Percentiles rank a stretch among this genome's conserved stretches.
Conservation (phyloP, 2,797 vertebrate species). For the Tenualosa thibaudeaui region DNA sequence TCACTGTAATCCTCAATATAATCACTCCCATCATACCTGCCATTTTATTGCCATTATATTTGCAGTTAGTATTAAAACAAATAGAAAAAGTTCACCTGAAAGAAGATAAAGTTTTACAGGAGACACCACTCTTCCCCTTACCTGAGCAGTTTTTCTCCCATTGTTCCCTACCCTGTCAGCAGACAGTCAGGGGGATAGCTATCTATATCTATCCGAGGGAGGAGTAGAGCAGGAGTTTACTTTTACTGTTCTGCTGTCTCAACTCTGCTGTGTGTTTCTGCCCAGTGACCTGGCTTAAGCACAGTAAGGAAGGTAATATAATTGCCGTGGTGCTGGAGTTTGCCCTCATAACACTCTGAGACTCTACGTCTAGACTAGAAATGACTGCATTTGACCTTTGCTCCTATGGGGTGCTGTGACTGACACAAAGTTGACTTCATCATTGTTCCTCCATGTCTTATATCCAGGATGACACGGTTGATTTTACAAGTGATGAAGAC, state of each 20-base stretch:
- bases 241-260: neutral
- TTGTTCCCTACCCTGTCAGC: neutral
- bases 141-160: neutral
- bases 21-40: too few relatives aligned
- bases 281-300: neutral
- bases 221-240: slow-evolving; percentile 1
- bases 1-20: too few relatives aligned
- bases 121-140: neutral
- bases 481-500: neutral
- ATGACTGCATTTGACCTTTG: neutral
- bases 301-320: neutral
- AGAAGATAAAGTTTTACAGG: neutral
- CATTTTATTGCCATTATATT: too few relatives aligned
- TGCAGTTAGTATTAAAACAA: too few relatives aligned
- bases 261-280: neutral
- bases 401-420: neutral
- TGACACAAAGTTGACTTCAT: slow-evolving; percentile 15
- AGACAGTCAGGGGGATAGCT: neutral
- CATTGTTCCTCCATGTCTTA: neutral
- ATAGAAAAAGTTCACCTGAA: too few relatives aligned
- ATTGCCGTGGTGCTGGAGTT: neutral
- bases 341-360: neutral
- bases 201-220: neutral
- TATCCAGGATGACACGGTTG: neutral
- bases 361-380: neutral